Percentiles rank a stretch among this genome's conserved stretches.
These are phyloP conservation scores for Lottia scabra DNA, from an alignment of 2,888 invertebrate species.

Conservation along the genomic window DNA sequence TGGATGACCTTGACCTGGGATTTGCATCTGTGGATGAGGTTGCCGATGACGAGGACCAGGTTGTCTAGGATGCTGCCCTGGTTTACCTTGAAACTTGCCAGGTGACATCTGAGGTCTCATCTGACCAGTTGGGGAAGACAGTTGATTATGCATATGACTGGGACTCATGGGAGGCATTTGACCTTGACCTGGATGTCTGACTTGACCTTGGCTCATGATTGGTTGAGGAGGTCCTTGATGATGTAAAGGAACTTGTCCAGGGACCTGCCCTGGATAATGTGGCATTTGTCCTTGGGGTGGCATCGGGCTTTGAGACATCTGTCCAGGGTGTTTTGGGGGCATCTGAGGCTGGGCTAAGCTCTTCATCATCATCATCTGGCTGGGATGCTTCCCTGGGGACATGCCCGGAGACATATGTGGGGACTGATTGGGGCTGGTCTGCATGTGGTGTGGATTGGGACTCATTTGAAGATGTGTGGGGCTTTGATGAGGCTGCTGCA, in stretches of 20 bases:
- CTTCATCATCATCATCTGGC: too few species aligned
- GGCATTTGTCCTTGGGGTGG: not conserved
- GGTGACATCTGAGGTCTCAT: constrained; percentile 13
- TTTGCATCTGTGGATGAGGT: not conserved
- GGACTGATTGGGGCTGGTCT: not conserved
- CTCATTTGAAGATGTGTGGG: not conserved
- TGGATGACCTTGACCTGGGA: not conserved
- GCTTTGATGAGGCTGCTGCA: not conserved
- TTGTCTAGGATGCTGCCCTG: not conserved
- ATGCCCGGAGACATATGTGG: too few species aligned
- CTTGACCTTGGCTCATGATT: not conserved
- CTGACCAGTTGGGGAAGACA: not conserved
- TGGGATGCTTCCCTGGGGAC: too few species aligned
- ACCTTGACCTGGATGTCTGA: not conserved
- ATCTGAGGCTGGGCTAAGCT: too few species aligned
- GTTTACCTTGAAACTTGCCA: not conserved
- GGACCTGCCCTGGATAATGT: not conserved
- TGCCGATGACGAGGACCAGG: not conserved
- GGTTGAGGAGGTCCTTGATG: not conserved
- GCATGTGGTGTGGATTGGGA: not conserved
- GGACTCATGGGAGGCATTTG: not conserved
- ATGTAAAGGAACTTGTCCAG: not conserved
- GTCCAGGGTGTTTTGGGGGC: too few species aligned
- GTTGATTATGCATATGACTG: not conserved
- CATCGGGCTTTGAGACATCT: not conserved